Evolutionary conservation across 2,797 vertebrate species (phyloP).

Genomic region (Anabacerthia variegaticeps): DNA sequence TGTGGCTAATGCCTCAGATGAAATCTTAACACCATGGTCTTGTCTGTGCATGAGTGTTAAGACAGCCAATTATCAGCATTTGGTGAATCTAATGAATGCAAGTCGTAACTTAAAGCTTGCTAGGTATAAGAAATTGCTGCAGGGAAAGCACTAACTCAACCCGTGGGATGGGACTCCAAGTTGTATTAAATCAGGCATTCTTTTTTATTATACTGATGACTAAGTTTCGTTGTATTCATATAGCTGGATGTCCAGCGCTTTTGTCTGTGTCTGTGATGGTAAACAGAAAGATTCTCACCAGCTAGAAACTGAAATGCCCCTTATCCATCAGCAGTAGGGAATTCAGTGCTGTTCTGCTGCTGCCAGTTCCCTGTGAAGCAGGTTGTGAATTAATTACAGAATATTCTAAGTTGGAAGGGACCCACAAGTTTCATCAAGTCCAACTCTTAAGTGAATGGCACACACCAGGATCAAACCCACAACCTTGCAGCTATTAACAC

Average conservation of each 20-base stretch:
- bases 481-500: not conserved
- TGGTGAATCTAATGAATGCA: not conserved
- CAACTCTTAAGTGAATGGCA: not conserved
- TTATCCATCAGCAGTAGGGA: not conserved
- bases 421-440: not conserved
- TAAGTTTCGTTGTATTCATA: not conserved
- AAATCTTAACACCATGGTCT: not conserved
- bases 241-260: not conserved
- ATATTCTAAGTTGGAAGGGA: not conserved
- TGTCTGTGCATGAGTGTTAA: not conserved
- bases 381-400: not conserved
- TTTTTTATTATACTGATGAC: not conserved
- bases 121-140: not conserved
- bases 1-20: not conserved
- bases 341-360: not conserved
- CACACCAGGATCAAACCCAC: not conserved
- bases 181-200: rapidly evolving
- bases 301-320: not conserved
- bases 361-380: not conserved
- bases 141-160: not conserved
- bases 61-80: not conserved
- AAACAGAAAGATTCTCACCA: not conserved
- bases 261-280: not conserved
- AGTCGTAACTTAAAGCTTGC: not conserved
- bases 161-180: not conserved